Evolutionary conservation across 2,888 invertebrate genomes (phyloP), one percentile per base, ranked within the genome.

Genomic region (Imbricaverruca yamaguchii): DNA sequence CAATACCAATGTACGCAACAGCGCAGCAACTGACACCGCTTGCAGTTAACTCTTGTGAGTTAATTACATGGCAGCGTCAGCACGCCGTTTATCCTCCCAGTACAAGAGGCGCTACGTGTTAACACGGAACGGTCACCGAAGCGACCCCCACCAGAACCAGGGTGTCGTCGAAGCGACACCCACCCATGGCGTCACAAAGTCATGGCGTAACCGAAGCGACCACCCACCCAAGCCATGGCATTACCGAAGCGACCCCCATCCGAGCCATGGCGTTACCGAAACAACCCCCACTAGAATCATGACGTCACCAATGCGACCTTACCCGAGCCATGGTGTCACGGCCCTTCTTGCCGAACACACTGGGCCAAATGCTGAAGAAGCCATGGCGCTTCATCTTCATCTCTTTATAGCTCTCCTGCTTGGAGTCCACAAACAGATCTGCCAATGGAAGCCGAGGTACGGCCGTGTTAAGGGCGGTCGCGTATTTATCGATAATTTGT

Each of bases 331-430:
- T 88, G 23, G 90, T 89, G 0, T 89, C 89, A 15, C 91, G 85
- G 0, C 91, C 90, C 85, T 90, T 89, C 83, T 90, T 90, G 87
- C 89, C 89, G 82, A 91, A 88, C 3, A 91, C 86, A 0, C 91
- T 89, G 0, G 89, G 87, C 56, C 91, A 84, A 11, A 91, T 88
- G n/a, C 88, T 87, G 63, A 91, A 85, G 13, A 88, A 86, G 83
- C 89, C 89, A 86, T 89, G 91, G 81, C 90, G 87, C 86, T 90
- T 91, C 87, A 90, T 91, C 15, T 90, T 90, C 81, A 92, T 86
- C 15, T 87, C 87, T 82, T 90, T 89, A 85, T 91, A 92, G 0
- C 90, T 89, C 1, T 90, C 87, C 83, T 90, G 88, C 82, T 91
- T 88, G 78, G 89, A 88, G 78, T 91, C 91, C 83, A 90, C 89